Percentiles rank a stretch among this genome's conserved stretches.
phyloP scores from a whole-genome alignment of 2,888 invertebrate species.

The Parnassius apollo region DNA sequence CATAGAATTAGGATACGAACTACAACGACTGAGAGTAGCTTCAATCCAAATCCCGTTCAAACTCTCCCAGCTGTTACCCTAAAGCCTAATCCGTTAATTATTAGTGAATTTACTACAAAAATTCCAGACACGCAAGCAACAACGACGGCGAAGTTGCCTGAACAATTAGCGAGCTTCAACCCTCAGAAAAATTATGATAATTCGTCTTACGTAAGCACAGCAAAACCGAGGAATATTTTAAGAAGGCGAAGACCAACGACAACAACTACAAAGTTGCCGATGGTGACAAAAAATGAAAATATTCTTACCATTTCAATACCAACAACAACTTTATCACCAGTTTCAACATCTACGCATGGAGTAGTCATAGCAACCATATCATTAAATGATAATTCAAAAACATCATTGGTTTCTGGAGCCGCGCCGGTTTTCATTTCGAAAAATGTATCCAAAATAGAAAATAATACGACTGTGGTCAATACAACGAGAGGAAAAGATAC shows the following conservation, averaged over 20 bases:
- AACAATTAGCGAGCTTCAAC: constrained; percentile 51
- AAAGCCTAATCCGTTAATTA: constrained; percentile 51
- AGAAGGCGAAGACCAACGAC: constrained; percentile 69
- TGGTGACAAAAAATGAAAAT: constrained; percentile 28
- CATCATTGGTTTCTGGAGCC: constrained; percentile 66
- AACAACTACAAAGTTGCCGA: constrained; percentile 44
- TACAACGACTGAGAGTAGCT: constrained; percentile 61
- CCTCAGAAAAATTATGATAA: constrained; percentile 52
- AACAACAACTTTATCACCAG: constrained; percentile 31
- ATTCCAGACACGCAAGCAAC: constrained; percentile 39
- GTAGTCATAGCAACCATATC: constrained; percentile 48
- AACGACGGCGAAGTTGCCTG: constrained; percentile 52
- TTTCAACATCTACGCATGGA: constrained; percentile 31
- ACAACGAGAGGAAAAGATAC: constrained; percentile 45
- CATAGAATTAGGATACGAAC: constrained; percentile 69
- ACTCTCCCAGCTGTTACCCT: constrained; percentile 36
- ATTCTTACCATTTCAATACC: constrained; percentile 33
- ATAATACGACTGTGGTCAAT: constrained; percentile 42
- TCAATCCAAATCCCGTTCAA: constrained; percentile 32
- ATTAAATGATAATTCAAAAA: constrained; percentile 67
- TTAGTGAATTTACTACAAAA: constrained; percentile 47
- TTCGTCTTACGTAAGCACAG: constrained; percentile 46
- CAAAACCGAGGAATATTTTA: constrained; percentile 56
- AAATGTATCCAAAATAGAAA: constrained; percentile 38
- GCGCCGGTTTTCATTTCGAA: constrained; percentile 45